These are phyloP conservation scores for Cyrtodaria siliqua DNA, from an alignment of 2,888 invertebrate species.

Conservation along the genomic window DNA sequence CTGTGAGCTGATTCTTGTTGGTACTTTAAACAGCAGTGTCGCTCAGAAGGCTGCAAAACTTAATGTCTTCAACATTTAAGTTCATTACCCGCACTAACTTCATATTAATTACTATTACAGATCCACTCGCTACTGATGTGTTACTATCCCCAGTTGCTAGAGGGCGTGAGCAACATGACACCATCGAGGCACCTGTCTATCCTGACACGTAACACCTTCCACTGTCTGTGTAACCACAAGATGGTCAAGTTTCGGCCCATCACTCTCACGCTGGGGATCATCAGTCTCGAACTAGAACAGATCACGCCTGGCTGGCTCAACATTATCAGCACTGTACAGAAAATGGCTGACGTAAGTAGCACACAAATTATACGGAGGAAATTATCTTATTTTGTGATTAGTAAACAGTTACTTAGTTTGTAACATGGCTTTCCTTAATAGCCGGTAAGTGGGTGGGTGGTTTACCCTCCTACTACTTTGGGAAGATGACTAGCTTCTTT, in stretches of 20 bases:
- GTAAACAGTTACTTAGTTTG: no score
- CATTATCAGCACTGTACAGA: constrained; percentile 79
- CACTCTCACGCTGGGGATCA: constrained; percentile 92
- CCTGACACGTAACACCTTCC: constrained; percentile 84
- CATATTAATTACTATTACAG: constrained; percentile 62
- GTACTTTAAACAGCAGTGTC: no score
- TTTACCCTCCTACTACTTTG: no score
- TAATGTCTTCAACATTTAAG: no score
- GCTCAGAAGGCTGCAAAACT: no score
- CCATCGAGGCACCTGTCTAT: constrained; percentile 82
- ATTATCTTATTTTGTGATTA: no score
- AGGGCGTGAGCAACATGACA: constrained; percentile 79
- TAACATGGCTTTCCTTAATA: no score
- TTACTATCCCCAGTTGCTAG: constrained; percentile 82
- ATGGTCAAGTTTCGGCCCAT: constrained; percentile 92
- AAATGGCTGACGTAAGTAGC: constrained; percentile 78
- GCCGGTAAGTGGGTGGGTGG: no score
- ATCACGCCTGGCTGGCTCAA: constrained; percentile 81
- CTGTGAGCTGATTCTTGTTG: no score
- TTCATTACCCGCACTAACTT: not conserved
- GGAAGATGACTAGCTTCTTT: no score
- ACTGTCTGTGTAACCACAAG: constrained; percentile 87
- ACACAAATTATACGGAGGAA: not conserved
- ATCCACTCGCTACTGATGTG: constrained; percentile 82
- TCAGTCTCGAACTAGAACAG: constrained; percentile 89